A percentile compares a stretch with the other conserved stretches of the same genome.
These are phyloP conservation scores for Monopterus albus DNA, from an alignment of 2,113 vertebrate genomes.

Conservation along the genomic window DNA sequence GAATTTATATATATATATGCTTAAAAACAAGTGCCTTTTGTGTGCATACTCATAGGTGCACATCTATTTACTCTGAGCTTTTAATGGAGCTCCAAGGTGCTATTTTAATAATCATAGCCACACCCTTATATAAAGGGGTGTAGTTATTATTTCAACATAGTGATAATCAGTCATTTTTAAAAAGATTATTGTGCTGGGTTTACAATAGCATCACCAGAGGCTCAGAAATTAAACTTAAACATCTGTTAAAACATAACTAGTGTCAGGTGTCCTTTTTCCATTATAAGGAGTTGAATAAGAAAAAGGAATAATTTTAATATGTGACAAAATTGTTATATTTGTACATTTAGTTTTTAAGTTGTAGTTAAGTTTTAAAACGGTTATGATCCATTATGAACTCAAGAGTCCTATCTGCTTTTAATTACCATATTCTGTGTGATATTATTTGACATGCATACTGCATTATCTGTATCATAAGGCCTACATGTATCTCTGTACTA, in stretches of 20 bases:
- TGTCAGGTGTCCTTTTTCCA: neutral
- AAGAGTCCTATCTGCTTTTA: slow-evolving; percentile 1
- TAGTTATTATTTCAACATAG: neutral
- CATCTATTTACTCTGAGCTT: slow-evolving; percentile 10
- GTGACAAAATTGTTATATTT: slow-evolving; percentile 16
- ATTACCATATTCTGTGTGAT: slow-evolving; percentile 8
- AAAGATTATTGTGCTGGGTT: slow-evolving; percentile 14
- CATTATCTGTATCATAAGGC: slow-evolving; percentile 12
- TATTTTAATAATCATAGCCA: slow-evolving; percentile 13
- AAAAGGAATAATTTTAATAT: neutral
- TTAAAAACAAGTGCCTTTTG: slow-evolving; percentile 34
- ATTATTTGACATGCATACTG: slow-evolving; percentile 37
- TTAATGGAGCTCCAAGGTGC: slow-evolving; percentile 45
- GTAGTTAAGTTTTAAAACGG: slow-evolving; percentile 19
- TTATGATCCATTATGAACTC: slow-evolving; percentile 4
- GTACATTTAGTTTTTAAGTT: slow-evolving; percentile 43
- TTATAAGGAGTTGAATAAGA: neutral
- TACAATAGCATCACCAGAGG: slow-evolving; percentile 5
- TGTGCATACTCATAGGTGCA: neutral
- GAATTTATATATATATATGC: neutral
- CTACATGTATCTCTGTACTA: neutral
- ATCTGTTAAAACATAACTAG: neutral
- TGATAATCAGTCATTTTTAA: neutral
- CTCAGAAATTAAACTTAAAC: slow-evolving; percentile 17
- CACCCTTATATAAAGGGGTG: neutral